Conservation (phyloP, 30 jellyfish, hydroid and myxozoan species). For the Aurelia aurita region DNA sequence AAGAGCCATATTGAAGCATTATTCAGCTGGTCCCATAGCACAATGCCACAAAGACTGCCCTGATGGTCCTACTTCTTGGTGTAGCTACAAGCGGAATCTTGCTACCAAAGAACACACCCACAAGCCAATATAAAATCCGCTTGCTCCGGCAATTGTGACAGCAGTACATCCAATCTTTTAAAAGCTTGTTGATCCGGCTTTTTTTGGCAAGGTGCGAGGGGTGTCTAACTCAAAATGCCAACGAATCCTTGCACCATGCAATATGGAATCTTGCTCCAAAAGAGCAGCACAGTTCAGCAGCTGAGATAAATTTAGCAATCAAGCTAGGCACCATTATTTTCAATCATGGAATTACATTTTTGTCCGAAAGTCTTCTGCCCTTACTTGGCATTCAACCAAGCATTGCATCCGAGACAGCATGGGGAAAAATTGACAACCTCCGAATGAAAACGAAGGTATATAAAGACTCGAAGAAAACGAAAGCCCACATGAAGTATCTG, state of each 20-base stretch:
- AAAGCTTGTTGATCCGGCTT: not conserved
- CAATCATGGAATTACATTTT: conserved; percentile 2
- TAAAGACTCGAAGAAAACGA: not conserved
- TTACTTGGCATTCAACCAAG: not conserved
- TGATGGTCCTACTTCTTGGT: too few species aligned
- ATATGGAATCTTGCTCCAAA: conserved; percentile 23
- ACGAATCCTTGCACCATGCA: too few species aligned
- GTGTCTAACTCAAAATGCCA: not conserved
- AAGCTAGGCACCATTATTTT: not conserved
- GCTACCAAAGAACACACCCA: too few species aligned
- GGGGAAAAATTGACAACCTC: not conserved
- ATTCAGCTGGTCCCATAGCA: too few species aligned
- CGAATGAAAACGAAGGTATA: not conserved
- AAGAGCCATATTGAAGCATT: too few species aligned
- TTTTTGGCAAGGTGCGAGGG: not conserved
- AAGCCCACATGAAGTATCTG: not conserved
- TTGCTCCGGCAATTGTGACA: too few species aligned
- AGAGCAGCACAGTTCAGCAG: conserved; percentile 31
- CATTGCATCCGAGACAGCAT: conserved; percentile 2
- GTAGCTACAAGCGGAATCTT: too few species aligned
- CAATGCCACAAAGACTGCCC: too few species aligned
- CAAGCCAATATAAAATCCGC: too few species aligned
- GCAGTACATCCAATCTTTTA: too few species aligned
- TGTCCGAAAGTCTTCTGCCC: not conserved
- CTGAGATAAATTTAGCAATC: conserved; percentile 19